Conservation (phyloP, 2,888 invertebrate genomes). For the Oxycera nigricornis region DNA sequence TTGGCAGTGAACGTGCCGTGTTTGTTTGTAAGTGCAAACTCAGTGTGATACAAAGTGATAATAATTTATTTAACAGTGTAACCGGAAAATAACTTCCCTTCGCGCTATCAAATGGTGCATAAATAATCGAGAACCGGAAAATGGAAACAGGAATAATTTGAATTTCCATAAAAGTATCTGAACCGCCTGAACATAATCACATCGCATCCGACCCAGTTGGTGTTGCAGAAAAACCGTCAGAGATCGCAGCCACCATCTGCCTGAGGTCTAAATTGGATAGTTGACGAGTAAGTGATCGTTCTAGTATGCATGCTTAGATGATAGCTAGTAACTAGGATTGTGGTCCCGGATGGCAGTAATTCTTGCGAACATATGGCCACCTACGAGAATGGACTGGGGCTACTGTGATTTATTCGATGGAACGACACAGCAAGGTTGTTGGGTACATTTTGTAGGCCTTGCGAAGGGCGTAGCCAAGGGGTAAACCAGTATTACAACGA, state of each 20-base stretch:
- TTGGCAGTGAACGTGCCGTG: conserved; percentile 21
- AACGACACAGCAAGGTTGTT: not conserved
- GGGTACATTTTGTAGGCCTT: not conserved
- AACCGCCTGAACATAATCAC: not conserved
- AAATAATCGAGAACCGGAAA: conserved; percentile 14
- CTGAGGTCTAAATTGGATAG: not conserved
- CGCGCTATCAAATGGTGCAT: conserved; percentile 4
- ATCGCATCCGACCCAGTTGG: not conserved
- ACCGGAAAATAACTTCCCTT: conserved; percentile 35
- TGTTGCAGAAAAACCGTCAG: not conserved
- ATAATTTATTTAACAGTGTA: conserved; percentile 12
- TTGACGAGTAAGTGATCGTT: not conserved
- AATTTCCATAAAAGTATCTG: conserved; percentile 1
- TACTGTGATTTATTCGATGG: not conserved
- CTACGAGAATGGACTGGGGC: not conserved
- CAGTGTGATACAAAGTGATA: conserved; percentile 33
- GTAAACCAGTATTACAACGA: too few species aligned
- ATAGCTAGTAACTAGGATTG: not conserved
- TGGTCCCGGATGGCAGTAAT: not conserved
- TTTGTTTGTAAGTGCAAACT: not conserved
- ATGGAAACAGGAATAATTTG: conserved; percentile 18
- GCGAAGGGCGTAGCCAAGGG: not conserved
- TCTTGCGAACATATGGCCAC: not conserved
- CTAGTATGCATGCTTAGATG: not conserved
- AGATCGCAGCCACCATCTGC: not conserved